A percentile compares a stretch with the other conserved stretches of the same genome.
Evolutionary conservation across 2,113 vertebrate genomes (phyloP).

Genomic region (Todiramphus saurophagus): DNA sequence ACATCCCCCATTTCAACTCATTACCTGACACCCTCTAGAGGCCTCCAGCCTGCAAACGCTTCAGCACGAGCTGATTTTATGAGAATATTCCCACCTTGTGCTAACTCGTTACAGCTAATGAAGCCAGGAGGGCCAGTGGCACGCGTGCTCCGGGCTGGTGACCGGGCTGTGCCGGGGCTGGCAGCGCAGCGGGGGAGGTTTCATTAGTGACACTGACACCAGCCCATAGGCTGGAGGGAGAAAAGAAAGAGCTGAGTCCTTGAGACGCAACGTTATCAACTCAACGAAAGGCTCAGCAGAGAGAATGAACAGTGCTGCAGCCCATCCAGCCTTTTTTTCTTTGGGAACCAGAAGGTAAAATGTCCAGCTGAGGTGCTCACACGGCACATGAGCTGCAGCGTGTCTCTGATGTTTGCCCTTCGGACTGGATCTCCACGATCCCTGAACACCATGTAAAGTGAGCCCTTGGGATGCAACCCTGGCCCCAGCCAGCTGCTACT

Average conservation of each 20-base stretch:
- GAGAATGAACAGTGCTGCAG: neutral
- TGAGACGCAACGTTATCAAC: fast-evolving
- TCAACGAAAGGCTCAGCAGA: neutral
- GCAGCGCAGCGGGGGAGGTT: neutral
- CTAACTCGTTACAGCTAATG: neutral
- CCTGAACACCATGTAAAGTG: fast-evolving
- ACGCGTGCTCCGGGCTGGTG: neutral
- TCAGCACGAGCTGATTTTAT: neutral
- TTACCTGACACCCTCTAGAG: neutral
- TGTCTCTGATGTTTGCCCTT: neutral
- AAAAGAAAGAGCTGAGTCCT: neutral
- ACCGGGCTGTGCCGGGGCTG: neutral
- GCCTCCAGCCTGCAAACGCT: neutral
- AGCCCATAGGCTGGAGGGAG: neutral
- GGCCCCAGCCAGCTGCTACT: neutral
- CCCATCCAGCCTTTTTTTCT: neutral
- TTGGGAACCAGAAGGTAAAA: neutral
- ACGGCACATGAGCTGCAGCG: fast-evolving
- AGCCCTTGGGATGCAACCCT: neutral
- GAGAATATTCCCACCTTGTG: neutral
- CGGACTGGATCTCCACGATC: neutral
- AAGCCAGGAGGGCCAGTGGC: neutral
- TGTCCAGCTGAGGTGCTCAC: neutral
- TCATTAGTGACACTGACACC: neutral
- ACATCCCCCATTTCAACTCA: neutral